Evolutionary conservation across 2,797 vertebrate genomes (phyloP), one percentile per base, ranked within the genome.

Genomic region (Melanogrammus aeglefinus): DNA sequence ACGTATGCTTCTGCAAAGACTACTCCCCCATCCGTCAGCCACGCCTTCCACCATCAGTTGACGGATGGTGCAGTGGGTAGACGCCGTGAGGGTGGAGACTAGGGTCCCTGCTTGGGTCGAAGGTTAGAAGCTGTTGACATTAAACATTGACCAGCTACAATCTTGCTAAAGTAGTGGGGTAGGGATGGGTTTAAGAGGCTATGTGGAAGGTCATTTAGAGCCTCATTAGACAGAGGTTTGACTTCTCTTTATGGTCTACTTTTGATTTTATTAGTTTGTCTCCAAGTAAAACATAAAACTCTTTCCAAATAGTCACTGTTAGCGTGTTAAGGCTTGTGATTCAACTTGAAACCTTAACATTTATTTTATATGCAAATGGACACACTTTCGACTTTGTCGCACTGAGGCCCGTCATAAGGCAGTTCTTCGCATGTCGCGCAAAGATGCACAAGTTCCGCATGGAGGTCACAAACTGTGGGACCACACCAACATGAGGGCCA

Each of bases 91-190:
- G 83, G 77, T 80, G 75, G 63, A 75, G 85, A 83, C 88, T 73
- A 70, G 36, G 80, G 84, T 84, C 80, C 83, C 38, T 44, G 3
- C 13, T 76, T 8, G 47, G 85, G 85, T 90, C 78, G 84, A 44
- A 84, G 84, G 77, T 89, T 75, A 84, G 76, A 85, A 77, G 84
- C 82, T 71, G 76, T 81, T 84, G 80, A 76, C 82, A 79, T 86
- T 87, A 89, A 84, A 83, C 84, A 71, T 6, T 0, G 1, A 44
- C 47, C 33, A 73, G 51, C 71, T 63, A 27, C 57, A 66, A n/a
- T 66, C 44, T 27, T 16, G 27, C 47, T 82, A 36, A 16, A 66
- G 77, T 47, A 77, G 82, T 80, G 72, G 86, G 75, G 71, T 57
- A 80, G 63, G 82, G 75, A 36, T 72, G 74, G 72, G 76, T 82